Evolutionary conservation across 2,888 invertebrate genomes (phyloP), one percentile per base, ranked within the genome.

Genomic region (Drosophila anomalata): DNA sequence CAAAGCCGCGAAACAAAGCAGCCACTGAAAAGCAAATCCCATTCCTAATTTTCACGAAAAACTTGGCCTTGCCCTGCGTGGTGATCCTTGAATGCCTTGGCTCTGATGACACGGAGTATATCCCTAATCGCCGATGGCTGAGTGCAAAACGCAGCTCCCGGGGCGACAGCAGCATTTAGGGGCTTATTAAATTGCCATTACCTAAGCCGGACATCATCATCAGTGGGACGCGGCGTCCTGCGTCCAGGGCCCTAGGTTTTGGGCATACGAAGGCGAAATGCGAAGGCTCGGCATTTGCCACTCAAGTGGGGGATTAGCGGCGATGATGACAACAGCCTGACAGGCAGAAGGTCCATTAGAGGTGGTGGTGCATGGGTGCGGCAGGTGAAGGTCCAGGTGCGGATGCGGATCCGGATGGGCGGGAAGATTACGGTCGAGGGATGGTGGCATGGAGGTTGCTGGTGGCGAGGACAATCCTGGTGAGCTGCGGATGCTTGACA

Each of bases 151-250:
- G 68, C 57, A 65, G 68, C 65, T 36, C 69, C 36, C 22, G 47
- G n/a, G 65, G 68, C 65, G 68, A 65, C 63, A 63, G 63, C 8
- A 63, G 57, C 82, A 75, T 73, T 87, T 82, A 77, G 82, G 54
- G 81, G 87, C 84, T 84, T 84, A 84, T 84, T 88, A 84, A 84
- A 84, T 88, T 79, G 79, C 87, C 79, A 84, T 84, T 88, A 88
- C 85, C 81, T 84, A 81, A 84, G 87, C 82, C 71, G 77, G 88
- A 86, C 85, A 84, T 78, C 85, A 75, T 55, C 55, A 52, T 33
- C 74, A 51, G 57, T 63, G 52, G 39, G 39, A n/a, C 29, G 47
- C 59, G 24, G 39, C 53, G 22, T 53, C 26, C 53, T 42, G 39
- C 24, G 54, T 36, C 33, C 68, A 22, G 67, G 71, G 70, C 52